Base-by-base conservation (phyloP, 1,140 invertebrate genomes). In the Gryon sp. region DNA sequence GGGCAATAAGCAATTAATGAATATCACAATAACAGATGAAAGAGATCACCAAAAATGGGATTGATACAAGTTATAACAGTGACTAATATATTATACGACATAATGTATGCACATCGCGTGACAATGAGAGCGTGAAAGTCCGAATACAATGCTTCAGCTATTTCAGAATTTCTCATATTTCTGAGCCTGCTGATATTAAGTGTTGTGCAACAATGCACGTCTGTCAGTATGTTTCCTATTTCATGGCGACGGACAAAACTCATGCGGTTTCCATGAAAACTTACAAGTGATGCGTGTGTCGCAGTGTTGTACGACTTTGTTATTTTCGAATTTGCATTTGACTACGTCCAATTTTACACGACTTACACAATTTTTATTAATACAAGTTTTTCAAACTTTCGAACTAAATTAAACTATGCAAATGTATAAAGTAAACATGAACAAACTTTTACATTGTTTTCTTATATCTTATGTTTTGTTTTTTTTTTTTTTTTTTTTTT, bases 161-260 rank as follows among this genome's bases (percentile, higher is more conserved):
- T 76, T 76, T 65, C 59, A 46, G 50, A 70, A 70, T 70, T 48
- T 76, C 57, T 63, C 59, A 63, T 76, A 70, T 76, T 76, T 76
- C 65, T 70, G 52, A 65, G 65, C 45, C 66, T 24, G 52, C 38
- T 69, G 65, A 70, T 70, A 70, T 69, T 62, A 63, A 76, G 57
- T 69, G 50, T 76, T 76, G 73, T 30, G 73, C 62, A 76, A 69
- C 52, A 32, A 53, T 63, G 34, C 41, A 57, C 55, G 48, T 66
- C 62, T 57, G 53, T 66, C 52, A 46, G 60, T 74, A 48, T n/a
- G n/a, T 45, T 68, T 66, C 57, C 55, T 68, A 48, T 63, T 68
- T 66, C 63, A 68, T 43, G 46, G 57, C 22, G 46, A 30, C 48
- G 55, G 34, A 70, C 46, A 34, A 46, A 66, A 75, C 22, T 59